Percentiles rank a stretch among this genome's conserved stretches.
Evolutionary conservation across 2,888 invertebrate species (phyloP).

Genomic region (Drosophila yooni): DNA sequence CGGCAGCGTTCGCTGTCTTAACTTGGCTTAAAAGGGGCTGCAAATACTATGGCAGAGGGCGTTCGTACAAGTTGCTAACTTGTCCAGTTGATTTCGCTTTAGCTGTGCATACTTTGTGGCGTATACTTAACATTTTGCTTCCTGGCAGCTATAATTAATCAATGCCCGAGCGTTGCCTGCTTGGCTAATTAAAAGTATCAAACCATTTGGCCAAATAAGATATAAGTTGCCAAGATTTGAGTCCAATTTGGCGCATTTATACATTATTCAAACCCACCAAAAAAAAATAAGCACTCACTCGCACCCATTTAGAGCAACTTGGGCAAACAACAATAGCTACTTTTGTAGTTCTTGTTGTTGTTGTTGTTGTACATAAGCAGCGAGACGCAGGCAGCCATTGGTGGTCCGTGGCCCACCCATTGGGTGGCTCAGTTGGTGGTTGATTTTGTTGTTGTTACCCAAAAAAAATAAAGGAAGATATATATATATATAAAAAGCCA

Average conservation of each 20-base stretch:
- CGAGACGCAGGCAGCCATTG: slow-evolving; percentile 67
- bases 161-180: slow-evolving; percentile 5
- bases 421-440: slow-evolving; percentile 62
- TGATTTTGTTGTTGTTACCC: slow-evolving; percentile 47
- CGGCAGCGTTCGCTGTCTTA: slow-evolving; percentile 64
- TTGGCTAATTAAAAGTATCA: slow-evolving; percentile 56
- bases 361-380: slow-evolving; percentile 67
- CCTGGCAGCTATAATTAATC: slow-evolving; percentile 36
- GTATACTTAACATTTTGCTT: slow-evolving; percentile 49
- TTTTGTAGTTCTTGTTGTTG: not conserved
- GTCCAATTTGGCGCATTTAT: slow-evolving; percentile 19
- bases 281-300: slow-evolving; percentile 10
- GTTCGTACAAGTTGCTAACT: slow-evolving; percentile 17
- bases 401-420: slow-evolving; percentile 71
- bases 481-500: slow-evolving; percentile 29
- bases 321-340: slow-evolving; percentile 40
- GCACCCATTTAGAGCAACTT: slow-evolving; percentile 50
- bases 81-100: slow-evolving; percentile 11
- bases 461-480: slow-evolving; percentile 19
- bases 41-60: not conserved
- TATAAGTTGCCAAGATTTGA: slow-evolving; percentile 34
- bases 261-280: slow-evolving; percentile 36
- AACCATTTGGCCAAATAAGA: slow-evolving; percentile 25
- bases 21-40: slow-evolving; percentile 35
- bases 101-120: slow-evolving; percentile 33